phyloP scores from a whole-genome alignment of 92 coral and sea anemone genomes.

The Chrysogorgia sp. region DNA sequence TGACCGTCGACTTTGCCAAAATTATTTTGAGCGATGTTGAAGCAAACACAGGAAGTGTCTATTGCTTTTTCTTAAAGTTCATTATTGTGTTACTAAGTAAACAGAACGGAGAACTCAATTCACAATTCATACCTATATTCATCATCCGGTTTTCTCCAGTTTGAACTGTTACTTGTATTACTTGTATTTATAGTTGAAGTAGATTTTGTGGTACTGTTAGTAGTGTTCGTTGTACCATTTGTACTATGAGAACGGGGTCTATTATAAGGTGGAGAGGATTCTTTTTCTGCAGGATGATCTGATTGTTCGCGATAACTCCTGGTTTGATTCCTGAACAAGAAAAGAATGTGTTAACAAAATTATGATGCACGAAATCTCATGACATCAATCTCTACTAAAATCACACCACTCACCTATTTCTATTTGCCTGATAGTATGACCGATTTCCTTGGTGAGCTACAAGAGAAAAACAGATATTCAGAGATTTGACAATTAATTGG shows the following conservation, averaged over 20 bases:
- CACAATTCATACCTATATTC: constrained; percentile 58
- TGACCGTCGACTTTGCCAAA: too few relatives aligned
- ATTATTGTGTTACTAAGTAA: too few relatives aligned
- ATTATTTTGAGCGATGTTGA: too few relatives aligned
- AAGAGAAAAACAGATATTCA: neutral
- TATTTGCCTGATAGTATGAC: constrained; percentile 16
- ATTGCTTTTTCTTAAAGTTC: too few relatives aligned
- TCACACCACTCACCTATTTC: constrained; percentile 8
- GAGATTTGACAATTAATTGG: neutral
- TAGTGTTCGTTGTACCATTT: constrained; percentile 53
- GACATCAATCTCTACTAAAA: neutral
- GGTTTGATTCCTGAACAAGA: constrained; percentile 56
- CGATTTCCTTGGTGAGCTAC: constrained; percentile 37
- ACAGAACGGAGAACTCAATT: constrained; percentile 1
- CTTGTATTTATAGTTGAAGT: constrained; percentile 48
- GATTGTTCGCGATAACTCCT: constrained; percentile 63
- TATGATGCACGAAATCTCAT: neutral
- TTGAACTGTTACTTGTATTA: constrained; percentile 43
- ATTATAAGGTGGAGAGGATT: constrained; percentile 29
- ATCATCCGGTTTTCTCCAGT: constrained; percentile 60
- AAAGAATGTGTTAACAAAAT: constrained; percentile 49
- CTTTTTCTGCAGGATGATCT: constrained; percentile 45
- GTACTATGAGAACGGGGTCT: constrained; percentile 69
- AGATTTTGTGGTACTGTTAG: constrained; percentile 42
- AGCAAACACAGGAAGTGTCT: too few relatives aligned